A percentile compares a stretch with the other conserved stretches of the same genome.
These are phyloP conservation scores for Etheostoma nigrum DNA, from an alignment of 2,797 vertebrate genomes.

Conservation along the genomic window DNA sequence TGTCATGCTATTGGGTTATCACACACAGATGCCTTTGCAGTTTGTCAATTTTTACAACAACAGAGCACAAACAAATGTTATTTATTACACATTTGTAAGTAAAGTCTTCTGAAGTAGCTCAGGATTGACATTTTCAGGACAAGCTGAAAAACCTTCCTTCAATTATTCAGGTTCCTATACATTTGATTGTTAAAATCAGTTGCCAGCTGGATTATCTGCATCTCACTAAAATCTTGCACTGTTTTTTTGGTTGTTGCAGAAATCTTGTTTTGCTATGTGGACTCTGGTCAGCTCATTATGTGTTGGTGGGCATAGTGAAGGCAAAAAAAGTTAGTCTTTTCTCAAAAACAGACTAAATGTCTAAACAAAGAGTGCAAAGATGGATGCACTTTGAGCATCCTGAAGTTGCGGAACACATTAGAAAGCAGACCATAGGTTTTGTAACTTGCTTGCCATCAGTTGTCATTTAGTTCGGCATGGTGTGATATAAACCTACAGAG, in stretches of 20 bases:
- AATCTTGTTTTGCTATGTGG: neutral
- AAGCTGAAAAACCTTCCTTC: neutral
- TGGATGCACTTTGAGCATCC: constrained; percentile 12
- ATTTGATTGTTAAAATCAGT: neutral
- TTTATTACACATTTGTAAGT: neutral
- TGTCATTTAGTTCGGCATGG: neutral
- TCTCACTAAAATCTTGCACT: neutral
- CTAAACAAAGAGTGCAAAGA: neutral
- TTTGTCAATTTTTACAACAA: neutral
- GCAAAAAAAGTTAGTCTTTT: constrained; percentile 9
- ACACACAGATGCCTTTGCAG: neutral
- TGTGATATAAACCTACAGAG: neutral
- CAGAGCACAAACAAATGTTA: neutral
- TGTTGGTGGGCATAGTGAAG: constrained; percentile 9
- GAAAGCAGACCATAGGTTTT: neutral
- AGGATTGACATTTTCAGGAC: neutral
- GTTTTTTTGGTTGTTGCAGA: neutral
- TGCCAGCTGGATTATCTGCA: neutral
- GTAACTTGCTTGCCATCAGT: neutral
- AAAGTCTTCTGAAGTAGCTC: neutral
- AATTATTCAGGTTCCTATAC: neutral
- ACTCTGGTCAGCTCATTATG: constrained; percentile 12
- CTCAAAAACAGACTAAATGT: neutral
- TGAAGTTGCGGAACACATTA: neutral
- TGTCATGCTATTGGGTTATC: neutral